Base-by-base conservation (phyloP, 2,888 invertebrate species). In the Acrobasis suavella region DNA sequence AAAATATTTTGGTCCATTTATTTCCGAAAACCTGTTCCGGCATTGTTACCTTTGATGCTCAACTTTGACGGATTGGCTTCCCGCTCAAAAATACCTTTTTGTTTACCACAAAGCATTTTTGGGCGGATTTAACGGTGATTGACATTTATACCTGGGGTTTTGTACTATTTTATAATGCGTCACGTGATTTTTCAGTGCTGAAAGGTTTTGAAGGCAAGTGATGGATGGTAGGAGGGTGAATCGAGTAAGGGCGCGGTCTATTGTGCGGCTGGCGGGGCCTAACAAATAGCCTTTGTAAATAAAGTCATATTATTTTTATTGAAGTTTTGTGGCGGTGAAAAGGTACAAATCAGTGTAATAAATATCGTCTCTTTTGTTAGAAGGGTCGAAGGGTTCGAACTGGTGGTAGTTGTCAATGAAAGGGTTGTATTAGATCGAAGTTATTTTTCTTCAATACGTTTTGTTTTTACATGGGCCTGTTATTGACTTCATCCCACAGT, bases 1-100 rank as follows among this genome's bases (percentile, higher is more conserved):
- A 14, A n/a, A 46, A 46, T 2, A 2, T 46, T 46, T 14, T 46
- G n/a, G 46, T n/a, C 5, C n/a, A 2, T n/a, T 46, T 46, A 46
- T 46, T 14, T 3, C 46, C 14, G n/a, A 12, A n/a, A 46, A 46
- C 46, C n/a, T 2, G 46, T n/a, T 46, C n/a, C 46, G n/a, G 14
- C 50, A 59, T 59, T 64, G 38, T 54, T 32, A 37, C 51, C 51
- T 42, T 64, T 51, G 22, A 54, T 22, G 37, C 49, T 38, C 51
- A 46, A 55, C 39, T 42, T 68, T 70, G 70, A 68, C 70, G 68
- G 69, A 74, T 72, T 67, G 69, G 66, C 65, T 69, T 67, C 65
- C 15, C 55, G 61, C 65, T 32, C 59, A 62, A 66, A 42, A 72
- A 67, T 64, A 50, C 55, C 15, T 64, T 64, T 66, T 65, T 60